Evolutionary conservation across 2,888 invertebrate species (phyloP).

Genomic region (Tinea semifulvella): DNA sequence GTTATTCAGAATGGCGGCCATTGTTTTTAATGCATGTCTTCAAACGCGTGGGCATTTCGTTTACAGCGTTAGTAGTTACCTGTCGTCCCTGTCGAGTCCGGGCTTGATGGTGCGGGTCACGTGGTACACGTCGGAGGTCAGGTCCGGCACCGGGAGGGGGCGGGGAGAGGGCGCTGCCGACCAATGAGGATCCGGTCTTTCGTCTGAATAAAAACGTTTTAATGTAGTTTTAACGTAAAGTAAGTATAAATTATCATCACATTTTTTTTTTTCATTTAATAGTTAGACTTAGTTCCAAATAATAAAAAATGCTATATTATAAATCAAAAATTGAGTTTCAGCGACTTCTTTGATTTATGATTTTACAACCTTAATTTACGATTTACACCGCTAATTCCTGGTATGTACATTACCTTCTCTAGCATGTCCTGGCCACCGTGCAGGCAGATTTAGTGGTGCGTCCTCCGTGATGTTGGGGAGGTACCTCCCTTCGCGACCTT

Average conservation of each 20-base stretch:
- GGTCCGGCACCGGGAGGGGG: conserved; percentile 83
- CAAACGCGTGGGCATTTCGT: no score
- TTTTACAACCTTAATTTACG: no score
- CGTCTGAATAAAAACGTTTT: neutral
- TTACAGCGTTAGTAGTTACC: neutral
- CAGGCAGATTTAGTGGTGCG: conserved; percentile 43
- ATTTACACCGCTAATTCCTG: no score
- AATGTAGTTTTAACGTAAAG: no score
- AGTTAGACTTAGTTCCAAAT: no score
- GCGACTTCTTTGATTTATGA: no score
- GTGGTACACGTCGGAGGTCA: conserved; percentile 70
- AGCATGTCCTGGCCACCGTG: conserved; percentile 50
- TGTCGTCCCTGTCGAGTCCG: neutral
- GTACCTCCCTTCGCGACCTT: conserved; percentile 36
- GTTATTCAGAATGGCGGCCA: neutral
- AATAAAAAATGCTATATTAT: no score
- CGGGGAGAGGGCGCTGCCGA: conserved; percentile 35
- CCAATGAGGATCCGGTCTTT: neutral
- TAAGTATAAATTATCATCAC: no score
- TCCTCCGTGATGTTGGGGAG: conserved; percentile 59
- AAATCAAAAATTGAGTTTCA: no score
- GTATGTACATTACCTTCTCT: conserved; percentile 38
- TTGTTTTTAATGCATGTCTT: neutral
- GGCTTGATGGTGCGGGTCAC: conserved; percentile 19
- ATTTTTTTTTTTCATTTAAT: no score